Percentiles rank a stretch among this genome's conserved stretches.
Evolutionary conservation across 2,888 invertebrate species (phyloP).

Genomic region (Anthophora plumipes): DNA sequence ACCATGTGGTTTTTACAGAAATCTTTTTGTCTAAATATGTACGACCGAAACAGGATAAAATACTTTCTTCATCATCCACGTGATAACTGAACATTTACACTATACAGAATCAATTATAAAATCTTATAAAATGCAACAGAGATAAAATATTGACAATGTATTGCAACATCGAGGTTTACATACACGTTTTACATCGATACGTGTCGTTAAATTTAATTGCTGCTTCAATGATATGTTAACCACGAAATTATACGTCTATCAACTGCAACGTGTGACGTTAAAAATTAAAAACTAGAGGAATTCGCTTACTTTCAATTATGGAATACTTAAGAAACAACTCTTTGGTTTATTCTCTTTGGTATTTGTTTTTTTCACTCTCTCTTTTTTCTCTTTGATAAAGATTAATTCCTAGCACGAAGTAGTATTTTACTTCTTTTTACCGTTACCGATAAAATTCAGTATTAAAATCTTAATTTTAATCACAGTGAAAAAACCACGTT

Average conservation of each 20-base stretch:
- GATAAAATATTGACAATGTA: conserved; percentile 47
- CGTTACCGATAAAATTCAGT: conserved; percentile 26
- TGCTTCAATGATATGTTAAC: conserved; percentile 51
- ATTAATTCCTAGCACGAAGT: conserved; percentile 24
- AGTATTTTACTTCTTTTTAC: conserved; percentile 19
- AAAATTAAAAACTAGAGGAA: conserved; percentile 25
- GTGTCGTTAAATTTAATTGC: conserved; percentile 42
- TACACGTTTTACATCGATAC: conserved; percentile 26
- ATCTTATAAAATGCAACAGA: conserved; percentile 39
- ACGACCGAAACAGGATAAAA: conserved; percentile 18
- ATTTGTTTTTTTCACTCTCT: too few species aligned
- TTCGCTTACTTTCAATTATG: conserved; percentile 8
- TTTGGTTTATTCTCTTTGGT: conserved; percentile 30
- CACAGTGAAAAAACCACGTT: conserved; percentile 32
- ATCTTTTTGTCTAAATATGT: background rate
- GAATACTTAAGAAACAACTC: conserved; percentile 21
- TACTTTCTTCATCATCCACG: background rate
- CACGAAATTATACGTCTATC: conserved; percentile 35
- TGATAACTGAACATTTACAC: conserved; percentile 20
- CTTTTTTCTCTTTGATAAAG: background rate
- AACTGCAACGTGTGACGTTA: conserved; percentile 18
- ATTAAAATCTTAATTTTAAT: conserved; percentile 40
- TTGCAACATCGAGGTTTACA: conserved; percentile 43
- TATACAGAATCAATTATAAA: conserved; percentile 43
- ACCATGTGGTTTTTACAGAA: conserved; percentile 11